A percentile compares a stretch with the other conserved stretches of the same genome.
Conservation (phyloP, 1,140 invertebrate genomes). For the Calliopsis andreniformis region DNA sequence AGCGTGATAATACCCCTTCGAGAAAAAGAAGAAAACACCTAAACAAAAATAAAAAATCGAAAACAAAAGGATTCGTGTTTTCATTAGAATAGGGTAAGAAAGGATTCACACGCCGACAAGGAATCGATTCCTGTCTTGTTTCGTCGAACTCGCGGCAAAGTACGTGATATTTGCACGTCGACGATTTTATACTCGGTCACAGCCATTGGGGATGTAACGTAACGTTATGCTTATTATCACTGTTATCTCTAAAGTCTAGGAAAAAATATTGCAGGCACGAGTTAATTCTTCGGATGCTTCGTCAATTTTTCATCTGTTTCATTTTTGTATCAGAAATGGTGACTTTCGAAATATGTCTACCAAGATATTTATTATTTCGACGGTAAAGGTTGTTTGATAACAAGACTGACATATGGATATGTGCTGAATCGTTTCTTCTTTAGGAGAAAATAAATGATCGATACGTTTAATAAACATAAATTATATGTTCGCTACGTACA, state of each 20-base stretch:
- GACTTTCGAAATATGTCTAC: not conserved
- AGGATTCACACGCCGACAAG: slow-evolving; percentile 16
- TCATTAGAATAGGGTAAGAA: not conserved
- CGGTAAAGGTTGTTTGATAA: slow-evolving; percentile 34
- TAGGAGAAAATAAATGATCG: slow-evolving; percentile 42
- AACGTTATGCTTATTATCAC: slow-evolving; percentile 56
- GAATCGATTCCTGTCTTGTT: slow-evolving; percentile 39
- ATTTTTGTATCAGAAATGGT: no score
- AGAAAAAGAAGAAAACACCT: not conserved
- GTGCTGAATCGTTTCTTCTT: slow-evolving; percentile 55
- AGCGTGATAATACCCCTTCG: not conserved
- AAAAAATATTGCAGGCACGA: slow-evolving; percentile 51
- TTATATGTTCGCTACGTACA: slow-evolving; percentile 43
- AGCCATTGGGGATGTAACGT: slow-evolving; percentile 71
- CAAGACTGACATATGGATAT: slow-evolving; percentile 56
- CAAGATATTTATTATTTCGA: not conserved
- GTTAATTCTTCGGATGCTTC: slow-evolving; percentile 13
- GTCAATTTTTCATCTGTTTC: not conserved
- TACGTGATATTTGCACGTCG: slow-evolving; percentile 41
- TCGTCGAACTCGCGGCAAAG: slow-evolving; percentile 44
- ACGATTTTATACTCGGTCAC: slow-evolving; percentile 66
- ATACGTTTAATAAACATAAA: slow-evolving; percentile 53
- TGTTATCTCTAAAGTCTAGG: slow-evolving; percentile 55
- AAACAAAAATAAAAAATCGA: not conserved
- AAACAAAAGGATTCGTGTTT: no score